phyloP scores from a whole-genome alignment of 2,888 invertebrate genomes.

The Odontomyia ornata region DNA sequence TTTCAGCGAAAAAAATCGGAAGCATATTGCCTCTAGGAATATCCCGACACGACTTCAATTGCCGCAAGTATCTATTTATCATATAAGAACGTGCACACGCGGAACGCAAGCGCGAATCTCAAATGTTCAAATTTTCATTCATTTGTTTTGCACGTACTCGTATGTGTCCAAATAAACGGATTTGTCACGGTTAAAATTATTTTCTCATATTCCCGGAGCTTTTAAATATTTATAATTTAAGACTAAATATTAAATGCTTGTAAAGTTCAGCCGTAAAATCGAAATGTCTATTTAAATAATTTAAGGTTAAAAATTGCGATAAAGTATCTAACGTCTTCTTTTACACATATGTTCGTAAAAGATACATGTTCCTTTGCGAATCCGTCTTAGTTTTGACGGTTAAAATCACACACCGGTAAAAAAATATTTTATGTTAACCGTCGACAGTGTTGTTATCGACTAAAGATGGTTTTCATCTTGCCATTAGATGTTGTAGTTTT shows the following conservation, averaged over 20 bases:
- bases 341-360: background rate
- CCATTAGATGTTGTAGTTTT: conserved; percentile 32
- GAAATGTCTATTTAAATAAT: no score
- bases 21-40: conserved; percentile 11
- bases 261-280: no score
- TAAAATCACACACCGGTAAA: background rate
- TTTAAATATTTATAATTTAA: no score
- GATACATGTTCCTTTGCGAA: conserved; percentile 6
- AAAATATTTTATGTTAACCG: conserved; percentile 42
- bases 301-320: no score
- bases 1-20: background rate
- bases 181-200: no score
- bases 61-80: no score
- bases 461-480: conserved; percentile 56
- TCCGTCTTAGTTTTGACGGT: conserved; percentile 1
- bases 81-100: background rate
- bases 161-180: no score
- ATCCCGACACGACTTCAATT: background rate
- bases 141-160: conserved; percentile 5
- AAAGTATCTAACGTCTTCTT: background rate
- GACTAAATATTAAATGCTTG: no score
- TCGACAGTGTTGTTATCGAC: conserved; percentile 50
- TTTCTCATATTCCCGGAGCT: no score
- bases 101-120: conserved; percentile 19
- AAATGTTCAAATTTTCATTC: background rate